phyloP scores from a whole-genome alignment of 2,888 invertebrate genomes.

The Siphlonurus alternatus region DNA sequence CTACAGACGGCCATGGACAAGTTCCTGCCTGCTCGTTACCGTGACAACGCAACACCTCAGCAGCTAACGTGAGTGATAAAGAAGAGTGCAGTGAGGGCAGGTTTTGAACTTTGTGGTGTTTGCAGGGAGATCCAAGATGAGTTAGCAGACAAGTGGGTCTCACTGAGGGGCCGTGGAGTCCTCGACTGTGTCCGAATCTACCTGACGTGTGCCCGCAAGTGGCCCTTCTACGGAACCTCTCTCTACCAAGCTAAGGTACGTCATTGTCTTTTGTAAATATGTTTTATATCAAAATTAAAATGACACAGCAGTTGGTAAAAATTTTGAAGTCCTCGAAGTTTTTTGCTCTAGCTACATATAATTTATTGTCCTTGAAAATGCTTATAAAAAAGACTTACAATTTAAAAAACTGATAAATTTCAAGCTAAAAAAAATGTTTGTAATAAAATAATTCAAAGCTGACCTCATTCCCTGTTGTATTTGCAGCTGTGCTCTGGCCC shows the following conservation, averaged over 20 bases:
- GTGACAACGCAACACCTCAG: conserved; percentile 52
- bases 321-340: no score
- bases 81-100: not conserved
- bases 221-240: conserved; percentile 89
- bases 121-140: conserved; percentile 57
- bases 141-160: conserved; percentile 71
- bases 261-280: no score
- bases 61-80: conserved; percentile 40
- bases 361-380: no score
- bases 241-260: conserved; percentile 73
- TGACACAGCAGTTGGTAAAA: no score
- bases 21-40: conserved; percentile 80
- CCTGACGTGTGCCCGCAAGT: conserved; percentile 85
- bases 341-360: no score
- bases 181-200: conserved; percentile 88
- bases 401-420: no score
- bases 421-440: no score
- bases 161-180: conserved; percentile 67
- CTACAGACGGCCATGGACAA: conserved; percentile 63
- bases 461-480: not conserved
- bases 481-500: conserved; percentile 1
- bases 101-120: conserved; percentile 11
- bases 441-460: no score
- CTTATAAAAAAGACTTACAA: no score
- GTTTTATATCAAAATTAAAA: no score